These are phyloP conservation scores for Coluber constrictor DNA, from an alignment of 2,797 vertebrate genomes.

Conservation along the genomic window DNA sequence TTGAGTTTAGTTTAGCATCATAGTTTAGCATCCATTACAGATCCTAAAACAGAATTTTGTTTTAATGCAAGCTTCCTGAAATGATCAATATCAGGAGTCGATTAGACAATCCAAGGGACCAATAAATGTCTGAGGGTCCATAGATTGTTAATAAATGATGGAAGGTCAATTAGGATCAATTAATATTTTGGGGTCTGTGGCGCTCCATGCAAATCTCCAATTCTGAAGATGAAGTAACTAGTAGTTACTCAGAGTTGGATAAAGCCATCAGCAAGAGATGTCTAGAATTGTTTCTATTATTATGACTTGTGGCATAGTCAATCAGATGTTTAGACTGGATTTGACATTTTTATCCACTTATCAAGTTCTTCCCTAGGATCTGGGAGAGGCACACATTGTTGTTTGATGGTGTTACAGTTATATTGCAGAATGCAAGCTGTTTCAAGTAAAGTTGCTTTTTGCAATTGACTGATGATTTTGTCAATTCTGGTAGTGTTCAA, in stretches of 20 bases:
- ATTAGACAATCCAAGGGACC: neutral
- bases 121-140: neutral
- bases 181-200: neutral
- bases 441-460: neutral
- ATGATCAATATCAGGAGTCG: neutral
- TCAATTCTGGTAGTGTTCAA: neutral
- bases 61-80: neutral
- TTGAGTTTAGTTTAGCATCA: conserved; percentile 9
- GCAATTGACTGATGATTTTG: neutral
- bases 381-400: neutral
- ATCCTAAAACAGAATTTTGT: neutral
- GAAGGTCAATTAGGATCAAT: neutral
- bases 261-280: neutral
- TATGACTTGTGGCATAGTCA: neutral
- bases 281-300: neutral
- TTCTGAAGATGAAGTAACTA: neutral
- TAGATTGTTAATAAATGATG: neutral
- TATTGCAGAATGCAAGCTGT: neutral
- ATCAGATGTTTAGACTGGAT: neutral
- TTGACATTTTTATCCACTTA: neutral
- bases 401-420: neutral
- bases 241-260: neutral
- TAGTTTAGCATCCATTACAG: neutral
- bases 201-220: neutral
- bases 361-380: neutral